These are phyloP conservation scores for Tachina lurida DNA, from an alignment of 2,888 invertebrate genomes.

Conservation along the genomic window DNA sequence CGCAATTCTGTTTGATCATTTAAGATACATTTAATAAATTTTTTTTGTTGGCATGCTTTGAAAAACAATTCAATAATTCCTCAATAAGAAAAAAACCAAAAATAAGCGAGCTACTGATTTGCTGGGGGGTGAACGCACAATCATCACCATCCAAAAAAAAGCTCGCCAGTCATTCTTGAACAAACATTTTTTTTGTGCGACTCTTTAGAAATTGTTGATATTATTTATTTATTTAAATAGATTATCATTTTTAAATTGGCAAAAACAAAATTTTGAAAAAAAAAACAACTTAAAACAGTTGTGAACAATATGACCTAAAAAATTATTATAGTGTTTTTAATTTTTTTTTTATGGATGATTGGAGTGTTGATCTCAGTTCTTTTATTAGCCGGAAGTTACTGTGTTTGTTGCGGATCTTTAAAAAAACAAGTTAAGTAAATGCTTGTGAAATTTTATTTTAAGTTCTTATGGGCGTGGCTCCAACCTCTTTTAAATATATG, in stretches of 20 bases:
- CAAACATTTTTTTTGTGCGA: not conserved
- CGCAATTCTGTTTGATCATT: too few species aligned
- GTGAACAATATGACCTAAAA: too few species aligned
- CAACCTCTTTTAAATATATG: too few species aligned
- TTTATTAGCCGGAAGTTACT: too few species aligned
- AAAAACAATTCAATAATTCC: conserved; percentile 2
- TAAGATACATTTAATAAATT: not conserved
- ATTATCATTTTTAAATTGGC: not conserved
- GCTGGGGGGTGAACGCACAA: not conserved
- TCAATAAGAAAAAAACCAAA: not conserved
- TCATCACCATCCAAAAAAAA: not conserved
- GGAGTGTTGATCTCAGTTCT: too few species aligned
- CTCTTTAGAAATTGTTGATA: not conserved
- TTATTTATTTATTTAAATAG: not conserved
- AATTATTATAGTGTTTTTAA: too few species aligned
- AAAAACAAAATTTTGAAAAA: not conserved
- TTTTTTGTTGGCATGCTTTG: not conserved
- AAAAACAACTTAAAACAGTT: not conserved
- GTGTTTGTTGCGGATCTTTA: too few species aligned
- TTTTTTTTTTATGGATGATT: too few species aligned
- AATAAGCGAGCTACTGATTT: conserved; percentile 21
- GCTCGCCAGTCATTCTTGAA: not conserved
- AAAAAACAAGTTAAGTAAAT: too few species aligned
- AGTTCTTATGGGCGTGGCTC: too few species aligned
- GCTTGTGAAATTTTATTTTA: too few species aligned